phyloP scores from a whole-genome alignment of 2,888 invertebrate species.

The Habroteleia sp. region DNA sequence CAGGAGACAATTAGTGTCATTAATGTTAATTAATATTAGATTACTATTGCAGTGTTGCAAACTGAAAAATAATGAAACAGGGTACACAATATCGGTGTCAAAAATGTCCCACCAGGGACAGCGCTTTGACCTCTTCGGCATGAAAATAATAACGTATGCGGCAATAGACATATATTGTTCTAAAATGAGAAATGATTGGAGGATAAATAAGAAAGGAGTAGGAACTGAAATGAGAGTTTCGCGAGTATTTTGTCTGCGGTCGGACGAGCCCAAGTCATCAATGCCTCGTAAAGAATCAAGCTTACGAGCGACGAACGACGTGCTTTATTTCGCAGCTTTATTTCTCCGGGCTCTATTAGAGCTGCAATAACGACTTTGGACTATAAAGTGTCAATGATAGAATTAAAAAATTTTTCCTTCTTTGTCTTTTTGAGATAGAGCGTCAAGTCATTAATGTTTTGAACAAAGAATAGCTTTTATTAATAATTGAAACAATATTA shows the following conservation, averaged over 20 bases:
- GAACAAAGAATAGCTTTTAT: too few species aligned
- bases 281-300: conserved; percentile 79
- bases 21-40: conserved; percentile 50
- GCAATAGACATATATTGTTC: conserved; percentile 56
- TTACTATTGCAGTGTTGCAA: conserved; percentile 21
- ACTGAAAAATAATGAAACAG: conserved; percentile 4
- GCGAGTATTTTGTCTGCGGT: conserved; percentile 76
- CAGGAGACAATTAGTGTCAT: conserved; percentile 37
- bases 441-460: too few species aligned
- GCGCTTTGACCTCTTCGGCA: conserved; percentile 42
- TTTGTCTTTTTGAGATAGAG: conserved; percentile 1
- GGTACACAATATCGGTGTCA: conserved; percentile 44
- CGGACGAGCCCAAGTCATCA: conserved; percentile 75
- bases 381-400: conserved; percentile 56
- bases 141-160: conserved; percentile 47
- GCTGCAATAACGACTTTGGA: conserved; percentile 39
- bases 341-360: conserved; percentile 53
- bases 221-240: conserved; percentile 63
- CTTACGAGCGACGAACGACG: conserved; percentile 79
- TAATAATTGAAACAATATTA: too few species aligned
- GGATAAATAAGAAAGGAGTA: conserved; percentile 59
- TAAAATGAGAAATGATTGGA: conserved; percentile 62
- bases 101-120: conserved; percentile 41
- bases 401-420: conserved; percentile 30
- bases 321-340: conserved; percentile 62